Conservation (phyloP, 1,140 invertebrate species). For the Akabosia matsudoensis region DNA sequence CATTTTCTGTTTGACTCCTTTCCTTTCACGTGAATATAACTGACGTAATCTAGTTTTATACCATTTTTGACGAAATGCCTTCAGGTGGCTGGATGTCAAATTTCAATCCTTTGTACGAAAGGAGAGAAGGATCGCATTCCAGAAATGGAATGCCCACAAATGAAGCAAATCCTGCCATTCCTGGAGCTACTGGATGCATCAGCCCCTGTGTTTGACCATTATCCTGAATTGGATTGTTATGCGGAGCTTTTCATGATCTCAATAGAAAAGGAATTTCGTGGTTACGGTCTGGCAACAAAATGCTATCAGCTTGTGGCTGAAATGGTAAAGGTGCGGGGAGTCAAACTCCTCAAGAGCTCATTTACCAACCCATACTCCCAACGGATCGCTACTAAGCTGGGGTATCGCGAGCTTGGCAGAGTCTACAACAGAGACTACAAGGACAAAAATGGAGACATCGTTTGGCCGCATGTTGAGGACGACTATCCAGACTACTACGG, state of each 20-base stretch:
- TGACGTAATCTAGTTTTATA: not conserved
- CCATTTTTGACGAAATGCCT: not conserved
- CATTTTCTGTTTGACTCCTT: not conserved
- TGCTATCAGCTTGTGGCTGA: conserved; percentile 28
- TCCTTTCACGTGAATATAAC: too few relatives aligned
- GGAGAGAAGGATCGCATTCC: not conserved
- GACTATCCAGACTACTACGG: conserved; percentile 14
- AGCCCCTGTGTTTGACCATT: conserved; percentile 29
- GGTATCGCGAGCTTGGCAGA: conserved; percentile 31
- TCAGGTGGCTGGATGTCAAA: conserved; percentile 36
- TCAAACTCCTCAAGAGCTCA: conserved; percentile 34
- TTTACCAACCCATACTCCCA: conserved; percentile 37
- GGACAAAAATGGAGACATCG: conserved; percentile 32
- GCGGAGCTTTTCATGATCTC: conserved; percentile 38
- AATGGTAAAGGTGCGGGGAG: conserved; percentile 26
- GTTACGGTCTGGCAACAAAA: conserved; percentile 32
- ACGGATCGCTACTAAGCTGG: conserved; percentile 32
- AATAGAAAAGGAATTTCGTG: conserved; percentile 38
- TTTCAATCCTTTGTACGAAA: conserved; percentile 22
- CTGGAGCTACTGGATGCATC: conserved; percentile 33
- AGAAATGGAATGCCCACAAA: conserved; percentile 31
- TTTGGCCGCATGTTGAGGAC: conserved; percentile 28
- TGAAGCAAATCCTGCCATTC: conserved; percentile 36
- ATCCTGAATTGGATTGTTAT: conserved; percentile 30
- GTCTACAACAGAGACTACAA: conserved; percentile 25